phyloP scores from a whole-genome alignment of 2,888 invertebrate species.

The Mythimna impura region DNA sequence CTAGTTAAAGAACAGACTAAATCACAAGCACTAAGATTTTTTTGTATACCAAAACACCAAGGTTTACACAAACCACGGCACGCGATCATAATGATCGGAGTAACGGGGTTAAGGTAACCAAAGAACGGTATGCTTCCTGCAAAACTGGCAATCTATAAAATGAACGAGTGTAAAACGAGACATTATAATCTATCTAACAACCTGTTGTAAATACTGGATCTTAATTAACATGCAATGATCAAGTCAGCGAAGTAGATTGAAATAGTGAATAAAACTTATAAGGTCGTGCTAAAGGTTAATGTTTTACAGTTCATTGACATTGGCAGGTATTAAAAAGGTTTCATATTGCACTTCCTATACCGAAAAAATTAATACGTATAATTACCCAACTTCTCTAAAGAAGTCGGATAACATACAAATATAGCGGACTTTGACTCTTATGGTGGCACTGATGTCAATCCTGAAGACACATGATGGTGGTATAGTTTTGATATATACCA shows the following conservation, averaged over 20 bases:
- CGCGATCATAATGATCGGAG: slow-evolving; percentile 74
- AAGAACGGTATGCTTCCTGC: slow-evolving; percentile 75
- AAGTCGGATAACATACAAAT: too few species aligned
- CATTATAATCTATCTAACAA: slow-evolving; percentile 50
- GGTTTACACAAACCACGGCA: slow-evolving; percentile 72
- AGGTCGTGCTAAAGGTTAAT: slow-evolving; percentile 17
- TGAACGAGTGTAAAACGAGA: slow-evolving; percentile 51
- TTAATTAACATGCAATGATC: slow-evolving; percentile 7
- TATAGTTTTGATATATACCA: too few species aligned
- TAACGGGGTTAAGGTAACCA: slow-evolving; percentile 84
- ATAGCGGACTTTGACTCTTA: too few species aligned
- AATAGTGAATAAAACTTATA: slow-evolving; percentile 3
- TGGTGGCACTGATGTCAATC: too few species aligned
- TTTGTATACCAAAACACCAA: slow-evolving; percentile 65
- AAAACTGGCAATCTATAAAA: slow-evolving; percentile 67
- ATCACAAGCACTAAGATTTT: slow-evolving; percentile 25
- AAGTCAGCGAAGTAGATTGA: slow-evolving; percentile 10
- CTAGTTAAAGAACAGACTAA: slow-evolving; percentile 21
- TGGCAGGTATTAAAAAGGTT: not conserved
- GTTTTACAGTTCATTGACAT: slow-evolving; percentile 41
- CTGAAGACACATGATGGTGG: too few species aligned
- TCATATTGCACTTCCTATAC: not conserved
- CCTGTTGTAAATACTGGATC: slow-evolving; percentile 19
- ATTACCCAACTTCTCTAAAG: too few species aligned
- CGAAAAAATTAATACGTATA: too few species aligned